Conservation (phyloP, 2,888 invertebrate species). For the Pterobdella sp. region DNA sequence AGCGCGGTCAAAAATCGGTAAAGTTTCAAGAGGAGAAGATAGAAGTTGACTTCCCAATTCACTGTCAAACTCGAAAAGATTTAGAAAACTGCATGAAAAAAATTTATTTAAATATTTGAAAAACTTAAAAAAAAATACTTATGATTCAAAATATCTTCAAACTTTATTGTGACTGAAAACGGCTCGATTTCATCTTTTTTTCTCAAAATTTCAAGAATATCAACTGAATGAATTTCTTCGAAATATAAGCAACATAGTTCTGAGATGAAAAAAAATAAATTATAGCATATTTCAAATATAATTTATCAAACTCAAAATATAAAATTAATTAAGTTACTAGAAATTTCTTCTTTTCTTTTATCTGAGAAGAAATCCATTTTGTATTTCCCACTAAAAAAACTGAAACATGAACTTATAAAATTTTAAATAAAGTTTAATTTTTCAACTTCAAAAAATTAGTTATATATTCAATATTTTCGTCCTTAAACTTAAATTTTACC, state of each 20-base stretch:
- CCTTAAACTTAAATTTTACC: too few relatives aligned
- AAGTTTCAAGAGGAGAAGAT: constrained; percentile 59
- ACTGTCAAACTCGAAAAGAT: constrained; percentile 59
- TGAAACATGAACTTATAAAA: not conserved
- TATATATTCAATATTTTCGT: too few relatives aligned
- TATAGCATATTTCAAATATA: not conserved
- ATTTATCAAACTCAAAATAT: too few relatives aligned
- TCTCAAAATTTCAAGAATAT: constrained; percentile 60
- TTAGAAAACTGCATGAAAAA: constrained; percentile 43
- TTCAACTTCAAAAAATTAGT: not conserved
- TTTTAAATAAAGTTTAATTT: not conserved
- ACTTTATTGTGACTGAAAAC: constrained; percentile 63
- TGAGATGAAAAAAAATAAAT: not conserved
- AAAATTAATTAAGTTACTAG: too few relatives aligned
- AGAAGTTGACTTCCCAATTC: constrained; percentile 60
- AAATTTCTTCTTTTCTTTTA: constrained; percentile 8
- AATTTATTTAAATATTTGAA: not conserved
- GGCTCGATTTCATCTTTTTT: constrained; percentile 59
- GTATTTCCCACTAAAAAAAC: not conserved
- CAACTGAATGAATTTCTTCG: constrained; percentile 57
- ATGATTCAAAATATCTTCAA: constrained; percentile 50
- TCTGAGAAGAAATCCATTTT: not conserved
- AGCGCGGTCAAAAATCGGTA: constrained; percentile 59
- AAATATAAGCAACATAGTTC: constrained; percentile 4
- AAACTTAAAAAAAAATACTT: not conserved